A percentile compares a stretch with the other conserved stretches of the same genome.
Evolutionary conservation across 2,113 vertebrate genomes (phyloP).

Genomic region (Cyrtonyx montezumae): DNA sequence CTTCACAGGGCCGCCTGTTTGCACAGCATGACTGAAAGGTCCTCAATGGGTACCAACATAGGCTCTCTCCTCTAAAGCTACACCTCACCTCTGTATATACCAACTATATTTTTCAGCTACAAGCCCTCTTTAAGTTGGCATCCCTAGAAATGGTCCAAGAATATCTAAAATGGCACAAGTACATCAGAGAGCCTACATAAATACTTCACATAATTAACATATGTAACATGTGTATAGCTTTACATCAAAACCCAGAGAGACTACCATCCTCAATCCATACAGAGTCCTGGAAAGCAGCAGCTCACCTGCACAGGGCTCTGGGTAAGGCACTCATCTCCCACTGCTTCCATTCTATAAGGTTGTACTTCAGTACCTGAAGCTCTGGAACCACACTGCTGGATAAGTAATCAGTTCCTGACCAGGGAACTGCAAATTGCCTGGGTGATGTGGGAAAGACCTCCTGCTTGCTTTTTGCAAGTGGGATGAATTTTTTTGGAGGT

Average conservation of each 20-base stretch:
- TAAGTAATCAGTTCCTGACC: neutral
- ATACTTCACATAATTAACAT: neutral
- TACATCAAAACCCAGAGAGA: neutral
- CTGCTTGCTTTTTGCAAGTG: neutral
- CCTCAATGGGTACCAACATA: neutral
- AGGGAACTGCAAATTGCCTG: neutral
- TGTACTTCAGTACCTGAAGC: neutral
- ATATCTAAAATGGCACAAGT: neutral
- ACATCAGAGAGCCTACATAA: neutral
- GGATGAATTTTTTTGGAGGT: neutral
- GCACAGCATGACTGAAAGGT: neutral
- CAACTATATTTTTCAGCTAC: neutral
- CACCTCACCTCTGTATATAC: neutral
- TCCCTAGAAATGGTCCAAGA: neutral
- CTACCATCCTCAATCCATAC: neutral
- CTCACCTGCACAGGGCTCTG: neutral
- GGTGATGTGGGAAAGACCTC: neutral
- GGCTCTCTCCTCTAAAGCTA: neutral
- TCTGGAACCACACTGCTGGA: neutral
- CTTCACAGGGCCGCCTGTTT: neutral
- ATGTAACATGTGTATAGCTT: accelerated
- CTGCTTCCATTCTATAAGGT: neutral
- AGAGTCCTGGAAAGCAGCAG: neutral
- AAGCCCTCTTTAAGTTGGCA: neutral
- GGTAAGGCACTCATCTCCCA: neutral